Conservation (phyloP, 2,888 invertebrate genomes). For the Caenorhabditis doughertyi region DNA sequence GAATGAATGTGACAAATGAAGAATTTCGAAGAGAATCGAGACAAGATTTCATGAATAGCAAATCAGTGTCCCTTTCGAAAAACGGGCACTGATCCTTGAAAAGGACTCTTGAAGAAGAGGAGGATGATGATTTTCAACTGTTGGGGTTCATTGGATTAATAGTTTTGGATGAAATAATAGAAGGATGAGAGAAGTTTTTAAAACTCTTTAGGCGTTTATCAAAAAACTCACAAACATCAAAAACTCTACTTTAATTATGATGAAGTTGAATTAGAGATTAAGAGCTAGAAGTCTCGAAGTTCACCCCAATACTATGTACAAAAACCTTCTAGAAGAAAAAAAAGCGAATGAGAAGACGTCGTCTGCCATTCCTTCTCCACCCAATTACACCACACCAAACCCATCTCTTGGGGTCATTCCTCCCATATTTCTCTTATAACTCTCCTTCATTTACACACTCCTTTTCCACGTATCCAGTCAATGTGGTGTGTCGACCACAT, state of each 20-base stretch:
- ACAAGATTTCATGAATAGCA: constrained; percentile 22
- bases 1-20: constrained; percentile 39
- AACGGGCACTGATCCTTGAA: constrained; percentile 17
- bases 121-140: no score
- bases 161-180: no score
- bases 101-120: not conserved
- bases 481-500: constrained; percentile 60
- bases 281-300: no score
- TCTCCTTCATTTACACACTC: constrained; percentile 21
- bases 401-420: constrained; percentile 38
- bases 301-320: no score
- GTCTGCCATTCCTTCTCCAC: not conserved
- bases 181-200: no score
- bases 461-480: constrained; percentile 26
- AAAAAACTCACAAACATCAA: no score
- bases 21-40: not conserved
- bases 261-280: no score
- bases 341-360: not conserved
- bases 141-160: no score
- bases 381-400: constrained; percentile 41
- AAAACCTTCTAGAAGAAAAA: not conserved
- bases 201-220: no score
- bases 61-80: constrained; percentile 24
- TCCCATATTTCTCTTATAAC: constrained; percentile 6
- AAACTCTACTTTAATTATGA: no score